Evolutionary conservation across 2,797 vertebrate genomes (phyloP).

Genomic region (Passerculus sandwichensis): DNA sequence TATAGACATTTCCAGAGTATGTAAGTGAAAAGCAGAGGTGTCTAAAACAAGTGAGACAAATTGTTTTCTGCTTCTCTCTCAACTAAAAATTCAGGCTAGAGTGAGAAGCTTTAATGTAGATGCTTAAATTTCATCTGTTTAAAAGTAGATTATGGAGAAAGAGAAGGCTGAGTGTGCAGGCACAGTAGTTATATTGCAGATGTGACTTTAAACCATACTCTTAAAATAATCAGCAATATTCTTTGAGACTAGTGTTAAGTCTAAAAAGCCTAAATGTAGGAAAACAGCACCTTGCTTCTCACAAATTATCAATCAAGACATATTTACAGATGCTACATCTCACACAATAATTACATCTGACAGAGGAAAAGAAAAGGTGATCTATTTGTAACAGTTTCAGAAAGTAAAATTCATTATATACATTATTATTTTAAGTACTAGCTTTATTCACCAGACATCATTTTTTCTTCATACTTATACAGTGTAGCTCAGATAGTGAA

Average conservation of each 20-base stretch:
- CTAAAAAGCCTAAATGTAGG: not conserved
- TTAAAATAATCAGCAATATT: not conserved
- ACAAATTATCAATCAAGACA: not conserved
- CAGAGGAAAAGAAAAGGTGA: not conserved
- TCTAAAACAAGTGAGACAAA: not conserved
- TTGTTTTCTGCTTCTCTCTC: not conserved
- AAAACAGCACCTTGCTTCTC: not conserved
- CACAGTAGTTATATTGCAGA: not conserved
- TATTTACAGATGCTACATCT: not conserved
- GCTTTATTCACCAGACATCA: not conserved
- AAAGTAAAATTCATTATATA: not conserved
- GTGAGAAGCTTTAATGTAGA: not conserved
- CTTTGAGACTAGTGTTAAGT: not conserved
- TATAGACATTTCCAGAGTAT: not conserved
- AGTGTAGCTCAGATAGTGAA: not conserved
- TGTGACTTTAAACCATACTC: not conserved
- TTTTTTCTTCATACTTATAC: not conserved
- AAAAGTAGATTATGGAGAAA: not conserved
- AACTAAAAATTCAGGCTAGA: not conserved
- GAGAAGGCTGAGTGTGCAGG: not conserved
- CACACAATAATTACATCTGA: not conserved
- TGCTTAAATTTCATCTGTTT: not conserved
- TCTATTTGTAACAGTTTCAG: not conserved
- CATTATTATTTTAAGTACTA: not conserved
- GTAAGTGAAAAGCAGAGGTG: not conserved